phyloP scores from a whole-genome alignment of 2,888 invertebrate genomes.

The Graphium colonna region DNA sequence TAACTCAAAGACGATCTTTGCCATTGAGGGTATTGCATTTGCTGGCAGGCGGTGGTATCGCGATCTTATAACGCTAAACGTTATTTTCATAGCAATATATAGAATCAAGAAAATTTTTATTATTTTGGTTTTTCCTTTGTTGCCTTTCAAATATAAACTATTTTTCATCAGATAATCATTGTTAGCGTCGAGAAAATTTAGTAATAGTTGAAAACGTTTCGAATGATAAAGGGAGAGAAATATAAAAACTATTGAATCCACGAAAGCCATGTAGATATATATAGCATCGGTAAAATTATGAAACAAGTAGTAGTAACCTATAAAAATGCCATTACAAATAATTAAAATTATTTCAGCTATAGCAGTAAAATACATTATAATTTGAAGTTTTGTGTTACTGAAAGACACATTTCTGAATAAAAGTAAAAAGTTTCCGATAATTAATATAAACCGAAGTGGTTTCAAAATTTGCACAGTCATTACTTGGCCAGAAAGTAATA shows the following conservation, averaged over 20 bases:
- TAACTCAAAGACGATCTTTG: background rate
- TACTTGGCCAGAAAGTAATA: too few species aligned
- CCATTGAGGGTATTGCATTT: background rate
- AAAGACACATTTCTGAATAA: slow-evolving; percentile 6
- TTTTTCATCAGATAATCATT: background rate
- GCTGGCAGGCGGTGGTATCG: background rate
- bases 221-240: background rate
- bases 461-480: slow-evolving; percentile 1
- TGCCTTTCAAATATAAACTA: slow-evolving; percentile 6
- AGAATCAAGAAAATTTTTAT: background rate
- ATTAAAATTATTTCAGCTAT: background rate
- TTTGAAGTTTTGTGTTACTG: background rate
- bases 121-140: background rate
- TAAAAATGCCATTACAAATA: background rate
- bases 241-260: background rate
- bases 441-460: background rate
- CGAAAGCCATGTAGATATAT: background rate
- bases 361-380: background rate
- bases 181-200: background rate
- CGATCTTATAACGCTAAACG: background rate
- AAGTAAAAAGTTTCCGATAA: background rate
- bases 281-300: background rate
- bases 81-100: background rate
- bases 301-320: slow-evolving; percentile 1
- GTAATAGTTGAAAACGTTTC: background rate